phyloP scores from a whole-genome alignment of 2,113 vertebrate genomes.

The Indicator maculatus region DNA sequence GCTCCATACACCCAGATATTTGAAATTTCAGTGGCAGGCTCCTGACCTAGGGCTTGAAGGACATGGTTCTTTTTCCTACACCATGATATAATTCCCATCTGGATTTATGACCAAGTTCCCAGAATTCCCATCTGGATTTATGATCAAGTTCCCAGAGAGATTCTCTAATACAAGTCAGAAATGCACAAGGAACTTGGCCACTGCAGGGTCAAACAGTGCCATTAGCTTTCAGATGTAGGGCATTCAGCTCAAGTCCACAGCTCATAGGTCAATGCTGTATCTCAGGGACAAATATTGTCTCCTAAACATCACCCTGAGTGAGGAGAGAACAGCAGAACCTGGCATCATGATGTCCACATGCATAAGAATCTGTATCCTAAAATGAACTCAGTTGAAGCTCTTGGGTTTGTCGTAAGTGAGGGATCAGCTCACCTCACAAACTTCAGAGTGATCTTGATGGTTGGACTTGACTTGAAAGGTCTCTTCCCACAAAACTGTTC shows the following conservation, averaged over 20 bases:
- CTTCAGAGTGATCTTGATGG: no score
- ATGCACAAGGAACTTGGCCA: neutral
- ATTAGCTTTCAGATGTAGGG: neutral
- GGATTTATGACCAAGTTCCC: neutral
- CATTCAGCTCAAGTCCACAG: neutral
- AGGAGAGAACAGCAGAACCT: neutral
- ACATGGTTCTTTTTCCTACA: neutral
- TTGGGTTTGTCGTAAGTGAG: no score
- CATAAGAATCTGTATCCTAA: neutral
- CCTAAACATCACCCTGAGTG: fast-evolving
- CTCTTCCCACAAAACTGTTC: no score
- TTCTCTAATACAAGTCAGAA: neutral
- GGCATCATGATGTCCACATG: fast-evolving
- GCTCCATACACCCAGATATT: neutral
- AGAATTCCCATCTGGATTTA: neutral
- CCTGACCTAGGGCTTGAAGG: neutral
- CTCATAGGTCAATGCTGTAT: no score
- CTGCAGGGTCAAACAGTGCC: neutral
- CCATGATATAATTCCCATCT: neutral
- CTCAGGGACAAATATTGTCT: neutral
- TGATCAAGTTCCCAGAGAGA: neutral
- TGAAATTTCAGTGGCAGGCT: neutral
- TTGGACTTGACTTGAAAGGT: no score
- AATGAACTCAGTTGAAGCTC: no score
- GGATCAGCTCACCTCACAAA: no score